phyloP scores from a whole-genome alignment of 2,113 vertebrate species.

The Pristiophorus japonicus region DNA sequence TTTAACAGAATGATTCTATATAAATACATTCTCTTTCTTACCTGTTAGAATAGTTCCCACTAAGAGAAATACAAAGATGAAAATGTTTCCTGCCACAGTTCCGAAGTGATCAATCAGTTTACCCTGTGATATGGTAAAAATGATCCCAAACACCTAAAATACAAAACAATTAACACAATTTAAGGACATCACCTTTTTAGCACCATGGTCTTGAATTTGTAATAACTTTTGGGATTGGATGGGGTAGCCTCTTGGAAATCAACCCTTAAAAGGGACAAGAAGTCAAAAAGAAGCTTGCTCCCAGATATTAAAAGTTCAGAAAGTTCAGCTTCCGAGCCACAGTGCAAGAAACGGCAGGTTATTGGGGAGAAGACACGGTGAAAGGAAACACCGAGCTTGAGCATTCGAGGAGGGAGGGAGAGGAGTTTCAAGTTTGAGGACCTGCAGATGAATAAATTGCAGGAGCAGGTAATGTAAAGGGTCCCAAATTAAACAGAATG shows the following conservation, averaged over 20 bases:
- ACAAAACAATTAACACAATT: constrained; percentile 34
- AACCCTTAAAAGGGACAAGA: neutral
- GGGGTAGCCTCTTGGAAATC: neutral
- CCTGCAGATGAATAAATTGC: neutral
- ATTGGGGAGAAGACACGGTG: neutral
- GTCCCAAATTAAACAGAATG: neutral
- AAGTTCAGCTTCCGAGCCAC: neutral
- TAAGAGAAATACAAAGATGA: constrained; percentile 74
- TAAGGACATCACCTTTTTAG: neutral
- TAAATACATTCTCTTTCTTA: constrained; percentile 45
- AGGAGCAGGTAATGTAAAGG: neutral
- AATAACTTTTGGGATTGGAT: neutral
- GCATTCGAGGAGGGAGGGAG: neutral
- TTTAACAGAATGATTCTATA: neutral
- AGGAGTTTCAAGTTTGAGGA: neutral
- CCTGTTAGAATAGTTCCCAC: constrained; percentile 77
- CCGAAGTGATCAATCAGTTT: constrained; percentile 74
- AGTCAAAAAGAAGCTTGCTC: neutral
- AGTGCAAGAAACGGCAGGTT: neutral
- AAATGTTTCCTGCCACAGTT: constrained; percentile 73
- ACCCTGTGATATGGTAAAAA: constrained; percentile 84
- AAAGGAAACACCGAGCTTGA: neutral
- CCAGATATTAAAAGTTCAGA: neutral
- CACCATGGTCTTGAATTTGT: neutral
- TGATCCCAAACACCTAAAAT: constrained; percentile 84